phyloP scores from a whole-genome alignment of 2,888 invertebrate genomes.

The Leptothorax acervorum region DNA sequence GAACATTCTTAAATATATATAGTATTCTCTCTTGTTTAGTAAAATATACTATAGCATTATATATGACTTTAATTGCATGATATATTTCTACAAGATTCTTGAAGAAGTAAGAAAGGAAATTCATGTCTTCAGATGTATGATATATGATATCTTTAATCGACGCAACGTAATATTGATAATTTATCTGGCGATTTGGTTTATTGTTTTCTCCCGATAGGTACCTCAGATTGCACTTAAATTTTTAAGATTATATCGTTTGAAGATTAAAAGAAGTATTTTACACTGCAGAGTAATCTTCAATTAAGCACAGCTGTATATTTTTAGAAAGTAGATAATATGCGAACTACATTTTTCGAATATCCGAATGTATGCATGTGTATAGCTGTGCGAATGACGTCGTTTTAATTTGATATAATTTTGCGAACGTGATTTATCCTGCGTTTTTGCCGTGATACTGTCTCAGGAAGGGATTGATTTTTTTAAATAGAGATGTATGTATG shows the following conservation, averaged over 20 bases:
- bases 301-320: not conserved
- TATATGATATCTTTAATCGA: not conserved
- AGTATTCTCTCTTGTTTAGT: not conserved
- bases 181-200: not conserved
- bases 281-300: not conserved
- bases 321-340: not conserved
- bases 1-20: not conserved
- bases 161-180: not conserved
- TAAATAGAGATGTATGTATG: not conserved
- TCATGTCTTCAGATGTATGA: not conserved
- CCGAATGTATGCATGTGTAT: not conserved
- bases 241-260: not conserved
- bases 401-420: not conserved
- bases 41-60: not conserved
- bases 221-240: slow-evolving; percentile 7
- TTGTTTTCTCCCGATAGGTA: not conserved
- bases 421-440: not conserved
- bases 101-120: not conserved
- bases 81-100: not conserved
- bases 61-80: not conserved
- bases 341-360: not conserved
- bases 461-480: not conserved
- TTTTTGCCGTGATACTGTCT: not conserved
- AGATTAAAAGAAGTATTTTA: not conserved
- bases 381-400: not conserved